Evolutionary conservation across 53 echinoderm and acorn worm genomes (phyloP).

Genomic region (Arbacia lixula): DNA sequence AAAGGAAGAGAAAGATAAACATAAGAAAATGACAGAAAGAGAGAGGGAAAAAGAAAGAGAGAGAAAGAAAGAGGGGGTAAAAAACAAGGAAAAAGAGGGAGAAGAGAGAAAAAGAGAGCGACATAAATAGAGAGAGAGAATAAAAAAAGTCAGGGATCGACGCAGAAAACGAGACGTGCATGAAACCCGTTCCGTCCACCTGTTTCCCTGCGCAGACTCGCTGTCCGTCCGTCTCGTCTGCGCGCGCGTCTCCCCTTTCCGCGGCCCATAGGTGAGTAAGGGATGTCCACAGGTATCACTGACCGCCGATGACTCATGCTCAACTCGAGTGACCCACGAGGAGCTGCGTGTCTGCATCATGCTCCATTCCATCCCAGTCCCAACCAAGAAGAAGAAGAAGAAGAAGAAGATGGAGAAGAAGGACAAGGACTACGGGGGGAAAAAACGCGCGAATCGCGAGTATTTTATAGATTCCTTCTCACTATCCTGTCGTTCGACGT

Average conservation of each 20-base stretch:
- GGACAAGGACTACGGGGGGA: no score
- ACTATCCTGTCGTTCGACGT: no score
- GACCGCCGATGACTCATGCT: constrained; percentile 48
- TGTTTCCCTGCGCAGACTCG: no score
- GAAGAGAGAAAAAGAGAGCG: neutral
- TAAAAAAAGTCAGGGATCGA: no score
- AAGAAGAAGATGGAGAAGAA: no score
- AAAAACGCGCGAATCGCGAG: no score
- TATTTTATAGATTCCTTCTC: neutral
- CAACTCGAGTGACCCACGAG: constrained; percentile 28
- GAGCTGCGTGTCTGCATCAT: neutral
- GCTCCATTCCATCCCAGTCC: neutral
- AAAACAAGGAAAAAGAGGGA: neutral
- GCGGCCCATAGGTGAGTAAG: constrained; percentile 3
- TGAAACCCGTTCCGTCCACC: no score
- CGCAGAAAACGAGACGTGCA: no score
- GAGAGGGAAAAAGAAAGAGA: neutral
- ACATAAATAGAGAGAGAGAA: neutral
- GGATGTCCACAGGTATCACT: constrained; percentile 43
- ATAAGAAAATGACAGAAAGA: neutral
- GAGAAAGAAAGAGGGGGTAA: neutral
- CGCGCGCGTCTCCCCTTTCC: neutral
- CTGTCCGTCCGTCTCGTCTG: neutral
- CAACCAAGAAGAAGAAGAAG: no score
- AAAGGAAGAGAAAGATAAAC: neutral